Evolutionary conservation across 2,113 vertebrate genomes (phyloP), one percentile per base, ranked within the genome.

Genomic region (Cochlearius cochlearius): DNA sequence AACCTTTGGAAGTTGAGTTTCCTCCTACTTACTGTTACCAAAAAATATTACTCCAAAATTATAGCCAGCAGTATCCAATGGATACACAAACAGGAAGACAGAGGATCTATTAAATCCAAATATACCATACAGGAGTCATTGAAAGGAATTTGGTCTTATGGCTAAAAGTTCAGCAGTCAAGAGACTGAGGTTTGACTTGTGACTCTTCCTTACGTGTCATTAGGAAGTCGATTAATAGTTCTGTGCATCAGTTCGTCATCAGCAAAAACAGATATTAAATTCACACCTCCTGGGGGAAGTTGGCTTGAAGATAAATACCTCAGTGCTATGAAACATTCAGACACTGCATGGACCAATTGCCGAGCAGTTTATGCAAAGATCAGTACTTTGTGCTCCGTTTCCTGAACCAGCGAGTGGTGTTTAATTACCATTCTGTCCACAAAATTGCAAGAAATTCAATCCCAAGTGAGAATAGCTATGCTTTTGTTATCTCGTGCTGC

Each of bases 361-460:
- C 85, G 27, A 41, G 63, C 52, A 81, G 39, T 81, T 86, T 60
- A 64, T 36, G 47, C 77, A 87, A 86, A 72, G 50, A 66, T 34
- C 56, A 66, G 29, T 71, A 67, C 43, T 86, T 84, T 50, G 38
- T 67, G 50, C 55, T 88, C 41, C 18, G 50, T 59, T 88, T 63
- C 64, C 60, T 77, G 55, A 96, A 39, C 16, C 10, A 91, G 59
- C 32, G 34, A 94, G 38, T 55, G 23, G 25, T 93, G 32, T 74
- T 94, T 94, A 81, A 91, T 88, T 66, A 55, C 64, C 1, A 5
- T 83, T 84, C 68, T 78, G 25, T 21, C 86, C 68, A 86, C 47
- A 91, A 19, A 38, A 55, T 4, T 45, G 47, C 50, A 77, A 95
- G 56, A 96, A 94, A 87, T 84, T 86, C 86, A 92, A 91, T 87